A percentile compares a stretch with the other conserved stretches of the same genome.
Conservation (phyloP, 2,113 vertebrate genomes). For the Apus apus region DNA sequence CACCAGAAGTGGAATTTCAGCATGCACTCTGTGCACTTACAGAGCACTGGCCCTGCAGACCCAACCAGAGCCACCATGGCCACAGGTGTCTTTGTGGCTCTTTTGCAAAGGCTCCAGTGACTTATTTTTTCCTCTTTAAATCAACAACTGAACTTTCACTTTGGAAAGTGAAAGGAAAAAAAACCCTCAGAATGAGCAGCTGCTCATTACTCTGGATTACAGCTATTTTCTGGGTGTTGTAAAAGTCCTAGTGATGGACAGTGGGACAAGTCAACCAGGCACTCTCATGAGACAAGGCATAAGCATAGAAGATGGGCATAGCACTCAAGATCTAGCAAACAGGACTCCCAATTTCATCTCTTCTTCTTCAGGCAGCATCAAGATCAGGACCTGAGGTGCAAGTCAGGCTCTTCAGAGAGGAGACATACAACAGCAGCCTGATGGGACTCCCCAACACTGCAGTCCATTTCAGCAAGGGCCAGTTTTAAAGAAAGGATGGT, state of each 20-base stretch:
- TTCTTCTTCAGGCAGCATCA: neutral
- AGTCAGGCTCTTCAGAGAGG: neutral
- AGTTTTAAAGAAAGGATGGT: neutral
- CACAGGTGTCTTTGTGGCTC: fast-evolving
- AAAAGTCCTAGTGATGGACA: neutral
- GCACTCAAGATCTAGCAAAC: fast-evolving
- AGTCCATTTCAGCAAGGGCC: neutral
- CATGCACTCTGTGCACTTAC: fast-evolving
- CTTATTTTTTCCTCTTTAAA: neutral
- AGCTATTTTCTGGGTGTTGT: neutral
- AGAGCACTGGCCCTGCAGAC: neutral
- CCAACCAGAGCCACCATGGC: fast-evolving
- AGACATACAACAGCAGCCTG: neutral
- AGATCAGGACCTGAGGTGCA: fast-evolving
- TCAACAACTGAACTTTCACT: neutral
- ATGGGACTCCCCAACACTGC: neutral
- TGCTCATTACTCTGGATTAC: neutral
- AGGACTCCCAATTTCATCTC: neutral
- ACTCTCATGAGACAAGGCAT: fast-evolving
- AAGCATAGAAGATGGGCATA: too few species aligned
- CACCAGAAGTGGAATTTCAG: neutral
- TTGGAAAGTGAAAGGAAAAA: neutral
- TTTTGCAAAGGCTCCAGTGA: fast-evolving
- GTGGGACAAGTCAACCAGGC: neutral
- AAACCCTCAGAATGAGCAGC: neutral